Evolutionary conservation across 2,113 vertebrate species (phyloP), one percentile per base, ranked within the genome.

Genomic region (Axis porcinus): DNA sequence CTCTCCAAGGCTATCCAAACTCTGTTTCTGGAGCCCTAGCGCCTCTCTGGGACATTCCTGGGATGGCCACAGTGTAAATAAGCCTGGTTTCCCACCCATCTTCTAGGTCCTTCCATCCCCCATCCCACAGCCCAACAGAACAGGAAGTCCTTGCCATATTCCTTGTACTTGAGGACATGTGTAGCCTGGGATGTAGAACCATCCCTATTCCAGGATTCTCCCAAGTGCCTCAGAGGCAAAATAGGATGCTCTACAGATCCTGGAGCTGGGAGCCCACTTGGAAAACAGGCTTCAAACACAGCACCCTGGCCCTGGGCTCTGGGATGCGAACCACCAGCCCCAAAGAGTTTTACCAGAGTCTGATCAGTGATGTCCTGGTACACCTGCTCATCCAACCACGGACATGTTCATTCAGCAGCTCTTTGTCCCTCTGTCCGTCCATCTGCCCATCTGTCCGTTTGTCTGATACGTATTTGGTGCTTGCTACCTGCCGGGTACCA

Each of bases 181-280:
- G 57, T 2, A 28, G 57, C 94, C 93, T 97, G 96, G 93, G 96
- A 43, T 47, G 83, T 85, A 94, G 91, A 97, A 82, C 87, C 97
- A 93, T 12, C 94, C 54, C 86, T 89, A 95, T 40, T 40, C 67
- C 88, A 84, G 88, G 84, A 89, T 89, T 98, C 95, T 97, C 97
- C 88, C 96, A 91, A 93, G 94, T 95, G 45, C 97, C 94, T 98
- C 93, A 97, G 86, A 96, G 57, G 91, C 96, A 89, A 94, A 96
- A 95, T 47, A 67, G 83, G 91, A 55, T 57, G 58, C 92, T 90
- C 94, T 40, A 50, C 82, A 36, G 97, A 60, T 76, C 64, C 43
- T 45, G 64, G 88, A 45, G 1, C 7, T 30, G 13, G 58, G 25
- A 79, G 7, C 8, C 21, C n/a, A 27, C 81, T 76, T 2, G 2